Conservation (phyloP, 1,140 invertebrate species). For the Nephotettix cincticeps region DNA sequence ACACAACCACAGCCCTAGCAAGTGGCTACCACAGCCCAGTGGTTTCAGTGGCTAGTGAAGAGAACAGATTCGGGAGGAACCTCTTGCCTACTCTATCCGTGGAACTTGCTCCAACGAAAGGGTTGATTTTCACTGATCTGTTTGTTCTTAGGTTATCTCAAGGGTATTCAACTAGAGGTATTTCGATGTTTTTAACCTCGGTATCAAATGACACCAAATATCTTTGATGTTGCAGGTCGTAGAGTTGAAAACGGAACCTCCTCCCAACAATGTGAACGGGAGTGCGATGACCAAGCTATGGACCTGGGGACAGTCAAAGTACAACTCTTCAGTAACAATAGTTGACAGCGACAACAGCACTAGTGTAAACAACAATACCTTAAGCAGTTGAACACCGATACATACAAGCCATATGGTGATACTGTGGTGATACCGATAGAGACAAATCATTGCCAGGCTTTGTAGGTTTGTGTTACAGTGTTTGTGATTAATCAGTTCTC, state of each 20-base stretch:
- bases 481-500: too few relatives aligned
- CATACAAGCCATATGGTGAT: too few relatives aligned
- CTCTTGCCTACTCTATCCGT: background rate
- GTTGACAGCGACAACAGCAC: too few relatives aligned
- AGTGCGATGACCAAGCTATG: slow-evolving; percentile 34
- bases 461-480: too few relatives aligned
- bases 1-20: too few relatives aligned
- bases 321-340: background rate
- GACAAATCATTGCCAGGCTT: too few relatives aligned
- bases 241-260: slow-evolving; percentile 28
- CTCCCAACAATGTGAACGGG: slow-evolving; percentile 14
- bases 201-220: too few relatives aligned
- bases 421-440: too few relatives aligned
- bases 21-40: too few relatives aligned
- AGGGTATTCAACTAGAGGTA: slow-evolving; percentile 11
- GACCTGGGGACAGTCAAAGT: slow-evolving; percentile 35
- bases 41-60: background rate
- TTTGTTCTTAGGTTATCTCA: background rate
- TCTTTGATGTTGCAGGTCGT: slow-evolving; percentile 26
- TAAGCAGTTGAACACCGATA: too few relatives aligned
- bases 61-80: background rate
- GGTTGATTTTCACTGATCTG: background rate
- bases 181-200: background rate
- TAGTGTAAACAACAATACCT: too few relatives aligned
- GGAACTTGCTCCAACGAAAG: background rate